Evolutionary conservation across 37 sponge, comb jelly and placozoan genomes (phyloP).

Genomic region (Oscarella lobularis): DNA sequence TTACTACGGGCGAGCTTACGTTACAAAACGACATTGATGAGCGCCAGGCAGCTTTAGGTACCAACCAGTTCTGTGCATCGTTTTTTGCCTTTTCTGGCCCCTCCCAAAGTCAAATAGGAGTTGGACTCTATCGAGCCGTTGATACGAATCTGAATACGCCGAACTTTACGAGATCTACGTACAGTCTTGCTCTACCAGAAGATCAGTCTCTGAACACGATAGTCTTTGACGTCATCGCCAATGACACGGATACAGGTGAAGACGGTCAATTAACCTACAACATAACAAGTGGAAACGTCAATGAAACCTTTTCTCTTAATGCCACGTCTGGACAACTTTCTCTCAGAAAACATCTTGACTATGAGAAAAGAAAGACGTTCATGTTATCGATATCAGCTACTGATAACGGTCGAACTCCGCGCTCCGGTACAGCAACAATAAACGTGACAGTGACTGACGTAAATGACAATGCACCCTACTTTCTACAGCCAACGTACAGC

Average conservation of each 20-base stretch:
- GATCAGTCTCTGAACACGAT: not conserved
- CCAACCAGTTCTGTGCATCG: not conserved
- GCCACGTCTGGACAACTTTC: not conserved
- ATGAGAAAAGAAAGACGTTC: not conserved
- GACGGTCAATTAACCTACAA: slow-evolving; percentile 39
- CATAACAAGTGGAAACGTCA: slow-evolving; percentile 4
- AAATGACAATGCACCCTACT: not conserved
- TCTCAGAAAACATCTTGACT: not conserved
- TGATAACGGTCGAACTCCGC: not conserved
- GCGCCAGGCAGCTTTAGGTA: not conserved
- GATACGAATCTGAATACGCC: not conserved
- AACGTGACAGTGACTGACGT: not conserved
- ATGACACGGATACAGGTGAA: slow-evolving; percentile 21
- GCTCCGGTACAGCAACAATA: not conserved
- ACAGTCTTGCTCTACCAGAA: not conserved
- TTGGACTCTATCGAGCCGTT: not conserved
- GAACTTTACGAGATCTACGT: not conserved
- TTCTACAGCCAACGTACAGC: not conserved
- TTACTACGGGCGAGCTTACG: not conserved
- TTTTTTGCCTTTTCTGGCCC: not conserved
- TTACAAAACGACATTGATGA: not conserved
- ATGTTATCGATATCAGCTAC: not conserved
- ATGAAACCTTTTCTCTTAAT: not conserved
- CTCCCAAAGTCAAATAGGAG: not conserved
- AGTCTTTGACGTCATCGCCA: not conserved